A percentile compares a stretch with the other conserved stretches of the same genome.
phyloP scores from a whole-genome alignment of 2,113 vertebrate genomes.

The Hucho hucho region DNA sequence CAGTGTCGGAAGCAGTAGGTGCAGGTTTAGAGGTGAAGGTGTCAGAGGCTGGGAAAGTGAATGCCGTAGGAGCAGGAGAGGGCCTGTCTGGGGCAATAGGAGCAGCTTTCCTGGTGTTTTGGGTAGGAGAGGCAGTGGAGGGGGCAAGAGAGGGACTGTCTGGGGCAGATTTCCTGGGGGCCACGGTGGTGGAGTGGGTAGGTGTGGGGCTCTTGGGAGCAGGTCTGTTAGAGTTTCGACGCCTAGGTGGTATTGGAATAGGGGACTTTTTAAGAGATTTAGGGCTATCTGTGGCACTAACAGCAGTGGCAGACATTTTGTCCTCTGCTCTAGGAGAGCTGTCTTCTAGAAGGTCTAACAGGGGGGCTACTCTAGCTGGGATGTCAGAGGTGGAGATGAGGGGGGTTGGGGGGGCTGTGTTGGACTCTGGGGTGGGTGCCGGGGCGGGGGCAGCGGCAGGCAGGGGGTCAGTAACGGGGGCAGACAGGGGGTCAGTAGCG shows the following conservation, averaged over 20 bases:
- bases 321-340: slow-evolving; percentile 61
- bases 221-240: slow-evolving; percentile 67
- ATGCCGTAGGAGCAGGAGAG: slow-evolving; percentile 5
- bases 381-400: slow-evolving; percentile 42
- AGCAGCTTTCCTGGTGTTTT: slow-evolving; percentile 42
- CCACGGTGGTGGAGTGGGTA: slow-evolving; percentile 37
- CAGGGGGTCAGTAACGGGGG: slow-evolving; percentile 73
- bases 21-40: slow-evolving; percentile 44
- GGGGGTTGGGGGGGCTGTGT: slow-evolving; percentile 55
- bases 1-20: slow-evolving; percentile 47
- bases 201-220: slow-evolving; percentile 60
- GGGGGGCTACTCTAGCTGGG: slow-evolving; percentile 77
- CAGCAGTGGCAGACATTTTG: slow-evolving; percentile 68
- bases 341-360: slow-evolving; percentile 86
- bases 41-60: slow-evolving; percentile 50
- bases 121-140: neutral
- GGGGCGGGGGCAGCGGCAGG: slow-evolving; percentile 41
- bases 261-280: slow-evolving; percentile 60
- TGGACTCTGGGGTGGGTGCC: slow-evolving; percentile 65
- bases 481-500: slow-evolving; percentile 78
- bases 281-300: slow-evolving; percentile 68
- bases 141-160: neutral
- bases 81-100: slow-evolving; percentile 41
- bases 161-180: neutral
- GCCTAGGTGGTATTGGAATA: slow-evolving; percentile 63